Evolutionary conservation across 2,888 invertebrate genomes (phyloP), one percentile per base, ranked within the genome.

Genomic region (Xanthia togata): DNA sequence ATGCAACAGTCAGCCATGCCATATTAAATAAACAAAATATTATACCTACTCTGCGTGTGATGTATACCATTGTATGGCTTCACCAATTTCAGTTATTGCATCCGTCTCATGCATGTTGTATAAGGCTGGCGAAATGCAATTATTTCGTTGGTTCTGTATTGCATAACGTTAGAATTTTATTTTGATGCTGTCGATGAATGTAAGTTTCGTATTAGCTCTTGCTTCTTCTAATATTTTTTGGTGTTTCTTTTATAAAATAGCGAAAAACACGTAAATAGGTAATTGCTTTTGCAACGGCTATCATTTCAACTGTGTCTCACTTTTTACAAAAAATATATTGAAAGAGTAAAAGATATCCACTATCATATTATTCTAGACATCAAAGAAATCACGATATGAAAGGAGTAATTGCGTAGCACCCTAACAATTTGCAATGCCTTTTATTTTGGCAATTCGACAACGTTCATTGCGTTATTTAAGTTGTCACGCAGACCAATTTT

Each of bases 21-120:
- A 55, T 86, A 89, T 89, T 88, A 89, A 91, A 88, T 88, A 88
- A 90, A 89, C 88, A 89, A 89, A 91, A 90, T 87, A 89, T 83
- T 76, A 82, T 78, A 79, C n/a, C n/a, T n/a, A n/a, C 83, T 73
- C 70, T 47, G 50, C 69, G 70, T 64, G 65, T 87, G 83, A 81
- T 69, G 60, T 65, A 81, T 53, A 59, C 68, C 63, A 47, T 35
- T 72, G 50, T 70, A 82, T 71, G 64, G 76, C 63, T 74, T 73
- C 67, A 75, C 85, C 89, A 90, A 89, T 91, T 89, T 86, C 77
- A 73, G 88, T 90, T 90, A 93, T 92, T 91, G 91, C 91, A 90
- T 87, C 78, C 67, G 85, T 80, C 89, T 90, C 92, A 92, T 92
- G 89, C 90, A 93, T 92, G 87, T 89, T 93, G 88, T 83, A 92